Conservation (phyloP, 2,797 vertebrate species). For the Eidolon dupreanum region DNA sequence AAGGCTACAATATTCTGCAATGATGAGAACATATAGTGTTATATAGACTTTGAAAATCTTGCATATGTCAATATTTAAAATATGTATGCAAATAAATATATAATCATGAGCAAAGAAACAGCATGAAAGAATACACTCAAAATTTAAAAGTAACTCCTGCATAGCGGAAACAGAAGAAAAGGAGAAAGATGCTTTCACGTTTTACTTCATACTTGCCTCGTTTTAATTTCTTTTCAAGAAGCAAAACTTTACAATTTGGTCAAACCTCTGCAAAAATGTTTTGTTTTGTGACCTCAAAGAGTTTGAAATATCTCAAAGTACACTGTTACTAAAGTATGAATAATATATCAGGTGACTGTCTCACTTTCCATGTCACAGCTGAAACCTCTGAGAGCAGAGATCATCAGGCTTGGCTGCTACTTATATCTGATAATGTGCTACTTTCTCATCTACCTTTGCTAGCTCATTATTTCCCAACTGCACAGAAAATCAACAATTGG, state of each 20-base stretch:
- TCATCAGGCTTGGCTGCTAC: not conserved
- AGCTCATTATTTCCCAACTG: not conserved
- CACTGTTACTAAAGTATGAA: not conserved
- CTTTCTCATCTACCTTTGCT: not conserved
- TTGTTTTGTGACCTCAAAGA: conserved; percentile 8
- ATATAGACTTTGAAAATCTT: not conserved
- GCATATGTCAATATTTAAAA: not conserved
- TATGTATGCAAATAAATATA: not conserved
- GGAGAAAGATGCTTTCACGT: not conserved
- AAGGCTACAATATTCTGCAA: not conserved
- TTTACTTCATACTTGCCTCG: not conserved
- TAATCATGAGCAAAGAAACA: not conserved
- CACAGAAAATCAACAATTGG: conserved; percentile 12
- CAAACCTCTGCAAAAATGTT: conserved; percentile 30
- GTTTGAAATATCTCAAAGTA: conserved; percentile 10
- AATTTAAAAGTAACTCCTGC: not conserved
- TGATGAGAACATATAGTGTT: not conserved
- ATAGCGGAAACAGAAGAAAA: not conserved
- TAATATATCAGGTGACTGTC: conserved; percentile 1
- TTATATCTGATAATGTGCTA: not conserved
- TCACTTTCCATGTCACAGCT: conserved; percentile 20
- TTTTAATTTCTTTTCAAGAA: conserved; percentile 14
- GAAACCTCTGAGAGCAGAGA: not conserved
- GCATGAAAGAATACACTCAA: not conserved
- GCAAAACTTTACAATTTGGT: not conserved